Evolutionary conservation across 1,140 invertebrate species (phyloP), one percentile per base, ranked within the genome.

Genomic region (Tachypleus tridentatus): DNA sequence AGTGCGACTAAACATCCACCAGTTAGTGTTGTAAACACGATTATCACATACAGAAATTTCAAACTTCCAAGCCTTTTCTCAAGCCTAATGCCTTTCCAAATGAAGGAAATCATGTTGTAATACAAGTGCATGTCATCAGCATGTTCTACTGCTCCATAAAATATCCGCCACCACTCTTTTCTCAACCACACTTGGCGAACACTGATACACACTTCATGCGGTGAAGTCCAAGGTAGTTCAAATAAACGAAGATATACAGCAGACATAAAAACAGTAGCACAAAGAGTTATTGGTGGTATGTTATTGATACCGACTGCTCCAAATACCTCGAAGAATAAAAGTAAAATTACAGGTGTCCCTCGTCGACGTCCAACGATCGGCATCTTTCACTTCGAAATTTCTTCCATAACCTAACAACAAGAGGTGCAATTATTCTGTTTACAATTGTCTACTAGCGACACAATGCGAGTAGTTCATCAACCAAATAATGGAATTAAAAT

Each of bases 91-190:
- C 85, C 86, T 77, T 87, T 87, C 48, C 83, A 74, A 6, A 86
- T 74, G 54, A 87, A 82, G 3, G 86, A 87, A 10, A 82, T 74
- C 86, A 88, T 87, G 70, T 88, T 88, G 72, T 85, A 87, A 72
- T 87, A 87, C 0, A 87, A 77, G 76, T 88, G 86, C 81, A 85
- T 83, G 69, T 87, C 86, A 60, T 85, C 81, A 3, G 78, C 83
- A 77, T 88, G 86, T 73, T 84, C 84, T 67, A 88, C 80, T 9
- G 82, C 78, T 3, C 82, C 82, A 5, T 84, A 67, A 7, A 87
- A 61, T 10, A 88, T 77, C 9, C 84, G 76, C 29, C 74, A 71
- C 76, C 81, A 87, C 64, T 87, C 79, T 62, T 74, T 75, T 29
- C 78, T 72, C 50, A 80, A 76, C 11, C 82, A 74, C 48, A 86